phyloP scores from a whole-genome alignment of 2,113 vertebrate genomes.

The Daphoenositta chrysoptera region DNA sequence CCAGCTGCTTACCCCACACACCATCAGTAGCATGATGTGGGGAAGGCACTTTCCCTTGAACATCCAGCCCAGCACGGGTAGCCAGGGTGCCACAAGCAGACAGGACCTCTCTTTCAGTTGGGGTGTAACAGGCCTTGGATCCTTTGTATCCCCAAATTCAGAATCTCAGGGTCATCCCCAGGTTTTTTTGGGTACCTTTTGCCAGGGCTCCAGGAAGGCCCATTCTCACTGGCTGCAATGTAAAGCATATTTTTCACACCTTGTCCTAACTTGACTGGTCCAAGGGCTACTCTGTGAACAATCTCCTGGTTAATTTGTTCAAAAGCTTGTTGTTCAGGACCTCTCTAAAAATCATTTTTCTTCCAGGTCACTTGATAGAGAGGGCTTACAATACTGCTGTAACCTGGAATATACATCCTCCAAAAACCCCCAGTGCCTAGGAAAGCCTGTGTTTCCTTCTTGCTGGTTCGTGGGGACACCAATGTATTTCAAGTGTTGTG shows the following conservation, averaged over 20 bases:
- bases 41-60: not conserved
- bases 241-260: not conserved
- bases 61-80: not conserved
- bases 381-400: not conserved
- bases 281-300: too few relatives aligned
- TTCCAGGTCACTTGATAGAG: not conserved
- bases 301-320: not conserved
- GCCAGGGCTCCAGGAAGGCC: not conserved
- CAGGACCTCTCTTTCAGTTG: not conserved
- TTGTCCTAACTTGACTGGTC: too few relatives aligned
- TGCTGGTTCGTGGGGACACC: not conserved
- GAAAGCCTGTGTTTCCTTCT: not conserved
- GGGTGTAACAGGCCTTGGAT: accelerated
- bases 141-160: not conserved
- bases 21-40: not conserved
- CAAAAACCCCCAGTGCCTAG: not conserved
- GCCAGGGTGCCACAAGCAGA: too few relatives aligned
- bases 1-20: too few relatives aligned
- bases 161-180: not conserved
- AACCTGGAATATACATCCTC: not conserved
- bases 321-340: not conserved
- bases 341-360: not conserved
- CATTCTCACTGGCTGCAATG: not conserved
- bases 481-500: not conserved
- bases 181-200: not conserved